Base-by-base conservation (phyloP, 35 echinoderm and acorn worm species). In the Nesometra sesokonis region DNA sequence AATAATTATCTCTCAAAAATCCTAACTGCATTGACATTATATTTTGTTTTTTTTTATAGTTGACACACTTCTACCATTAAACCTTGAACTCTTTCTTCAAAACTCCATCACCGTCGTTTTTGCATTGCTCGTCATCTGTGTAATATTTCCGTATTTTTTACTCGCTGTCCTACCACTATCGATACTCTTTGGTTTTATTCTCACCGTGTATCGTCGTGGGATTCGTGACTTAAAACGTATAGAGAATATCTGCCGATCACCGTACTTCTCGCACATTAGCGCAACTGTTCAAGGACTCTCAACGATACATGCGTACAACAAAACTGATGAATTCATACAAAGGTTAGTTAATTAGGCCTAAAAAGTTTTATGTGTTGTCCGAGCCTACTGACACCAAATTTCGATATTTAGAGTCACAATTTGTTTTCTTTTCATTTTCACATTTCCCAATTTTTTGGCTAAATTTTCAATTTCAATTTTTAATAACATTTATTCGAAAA, bases 261-360 rank as follows among this genome's bases (percentile, higher is more conserved):
- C 96, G 0, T 99, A 93, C 93, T 99, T 94, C 82, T 99, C 96
- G 8, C 96, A 99, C 83, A 99, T 99, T 78, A 86, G 87, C 21
- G 93, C 96, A 15, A 92, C 96, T 0, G 93, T 88, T 43, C 90
- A 91, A 35, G 96, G 96, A 11, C 86, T 99, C 29, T 33, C 96
- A 30, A 92, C 96, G 15, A 90, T 99, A 32, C 96, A 94, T 36
- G 96, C 96, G 34, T 99, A 94, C 78, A 82, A 90, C 9, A 99
- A 99, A 82, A 93, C 90, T 0, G 46, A 83, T 9, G 96, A 99
- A 17, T 93, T 99, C 40, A 92, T 89, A 33, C 29, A 82, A 19
- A 92, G 78, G 96, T 99, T 76, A 86, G 87, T 80, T 17, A 15
- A 43, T n/a, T n/a, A n/a, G n/a, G n/a, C n/a, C n/a, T n/a, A n/a